phyloP scores from a whole-genome alignment of 2,888 invertebrate species.

The Yponomeuta evonymella region DNA sequence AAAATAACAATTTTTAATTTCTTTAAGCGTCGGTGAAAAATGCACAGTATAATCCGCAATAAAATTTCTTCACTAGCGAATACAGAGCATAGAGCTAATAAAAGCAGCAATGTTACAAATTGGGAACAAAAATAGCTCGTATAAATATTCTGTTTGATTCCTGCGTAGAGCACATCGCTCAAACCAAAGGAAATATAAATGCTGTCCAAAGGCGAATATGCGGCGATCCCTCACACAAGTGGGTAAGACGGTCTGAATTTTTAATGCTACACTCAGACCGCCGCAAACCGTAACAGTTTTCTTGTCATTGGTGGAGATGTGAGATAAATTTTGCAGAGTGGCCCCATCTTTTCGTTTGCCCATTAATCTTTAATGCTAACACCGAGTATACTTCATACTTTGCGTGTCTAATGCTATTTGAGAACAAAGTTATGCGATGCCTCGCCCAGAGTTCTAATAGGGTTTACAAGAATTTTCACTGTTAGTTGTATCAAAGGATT shows the following conservation, averaged over 20 bases:
- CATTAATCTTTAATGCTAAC: slow-evolving; percentile 72
- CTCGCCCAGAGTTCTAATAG: neutral
- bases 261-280: slow-evolving; percentile 76
- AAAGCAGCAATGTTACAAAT: slow-evolving; percentile 4
- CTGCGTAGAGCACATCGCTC: slow-evolving; percentile 46
- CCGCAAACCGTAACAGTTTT: slow-evolving; percentile 77
- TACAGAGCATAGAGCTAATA: neutral
- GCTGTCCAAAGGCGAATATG: slow-evolving; percentile 73
- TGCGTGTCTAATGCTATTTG: slow-evolving; percentile 66
- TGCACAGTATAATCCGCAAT: slow-evolving; percentile 22
- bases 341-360: slow-evolving; percentile 75
- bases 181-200: slow-evolving; percentile 72
- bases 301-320: slow-evolving; percentile 75
- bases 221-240: slow-evolving; percentile 76
- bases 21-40: neutral
- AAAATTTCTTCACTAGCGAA: slow-evolving; percentile 9
- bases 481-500: neutral
- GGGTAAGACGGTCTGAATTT: slow-evolving; percentile 74
- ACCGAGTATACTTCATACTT: slow-evolving; percentile 68
- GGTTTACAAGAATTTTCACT: neutral
- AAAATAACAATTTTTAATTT: neutral
- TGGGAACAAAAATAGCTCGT: slow-evolving; percentile 7
- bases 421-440: slow-evolving; percentile 38
- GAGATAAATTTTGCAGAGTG: slow-evolving; percentile 76
- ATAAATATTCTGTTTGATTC: slow-evolving; percentile 40